phyloP scores from a whole-genome alignment of 2,113 vertebrate genomes.

The Apaloderma vittatum region DNA sequence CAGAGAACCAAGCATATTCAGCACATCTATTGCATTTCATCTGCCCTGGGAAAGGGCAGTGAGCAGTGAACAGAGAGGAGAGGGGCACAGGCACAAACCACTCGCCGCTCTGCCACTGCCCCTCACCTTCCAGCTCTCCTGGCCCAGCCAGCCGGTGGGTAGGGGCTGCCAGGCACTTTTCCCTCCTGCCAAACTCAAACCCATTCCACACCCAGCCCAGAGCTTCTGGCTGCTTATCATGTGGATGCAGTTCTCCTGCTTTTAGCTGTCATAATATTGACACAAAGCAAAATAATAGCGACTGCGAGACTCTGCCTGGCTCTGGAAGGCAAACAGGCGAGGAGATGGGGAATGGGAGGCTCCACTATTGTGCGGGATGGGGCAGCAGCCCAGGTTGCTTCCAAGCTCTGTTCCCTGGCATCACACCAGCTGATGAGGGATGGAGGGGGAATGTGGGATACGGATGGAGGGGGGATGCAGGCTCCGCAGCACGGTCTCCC shows the following conservation, averaged over 20 bases:
- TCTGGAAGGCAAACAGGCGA: constrained; percentile 50
- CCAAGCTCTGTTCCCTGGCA: neutral
- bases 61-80: neutral
- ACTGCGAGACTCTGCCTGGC: constrained; percentile 34
- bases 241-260: constrained; percentile 65
- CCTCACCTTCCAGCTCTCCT: neutral
- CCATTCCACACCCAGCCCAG: constrained; percentile 19
- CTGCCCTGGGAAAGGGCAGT: neutral
- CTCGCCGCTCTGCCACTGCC: neutral
- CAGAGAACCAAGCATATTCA: neutral
- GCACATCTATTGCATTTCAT: neutral
- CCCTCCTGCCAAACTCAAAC: constrained; percentile 40
- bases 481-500: neutral
- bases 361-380: neutral
- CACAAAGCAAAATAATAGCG: constrained; percentile 67
- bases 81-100: accelerated
- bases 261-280: constrained; percentile 74
- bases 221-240: constrained; percentile 63
- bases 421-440: neutral
- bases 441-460: neutral
- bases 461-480: neutral
- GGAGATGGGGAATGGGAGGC: constrained; percentile 18
- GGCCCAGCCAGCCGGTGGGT: neutral
- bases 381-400: constrained; percentile 15
- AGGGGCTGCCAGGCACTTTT: neutral